These are phyloP conservation scores for Vanessa atalanta DNA, from an alignment of 1,140 invertebrate genomes.

Conservation along the genomic window DNA sequence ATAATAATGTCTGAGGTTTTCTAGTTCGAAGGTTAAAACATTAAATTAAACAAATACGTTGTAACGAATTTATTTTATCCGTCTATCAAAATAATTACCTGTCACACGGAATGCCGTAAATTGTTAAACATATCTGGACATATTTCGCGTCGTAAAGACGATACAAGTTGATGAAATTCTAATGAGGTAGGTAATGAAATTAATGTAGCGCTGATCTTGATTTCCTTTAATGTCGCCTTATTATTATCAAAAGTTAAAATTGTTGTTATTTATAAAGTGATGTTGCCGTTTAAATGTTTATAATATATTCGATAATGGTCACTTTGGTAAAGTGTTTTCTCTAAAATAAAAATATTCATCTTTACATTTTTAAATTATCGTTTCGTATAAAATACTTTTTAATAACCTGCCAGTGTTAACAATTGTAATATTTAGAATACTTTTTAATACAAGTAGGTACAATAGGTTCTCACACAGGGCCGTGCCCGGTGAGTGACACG, in stretches of 20 bases:
- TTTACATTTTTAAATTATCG: background rate
- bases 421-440: conserved; percentile 14
- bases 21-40: conserved; percentile 5
- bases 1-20: background rate
- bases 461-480: conserved; percentile 35
- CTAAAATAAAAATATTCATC: too few species aligned
- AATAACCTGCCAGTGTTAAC: conserved; percentile 7
- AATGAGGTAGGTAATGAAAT: conserved; percentile 42
- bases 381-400: background rate
- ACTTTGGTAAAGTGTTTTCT: too few species aligned
- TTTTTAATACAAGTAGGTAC: conserved; percentile 20
- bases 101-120: conserved; percentile 22
- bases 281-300: too few species aligned
- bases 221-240: background rate
- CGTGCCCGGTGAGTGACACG: conserved; percentile 35
- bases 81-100: conserved; percentile 30
- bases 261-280: too few species aligned
- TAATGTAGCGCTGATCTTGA: conserved; percentile 25
- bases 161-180: conserved; percentile 37
- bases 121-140: conserved; percentile 19
- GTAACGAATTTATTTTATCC: conserved; percentile 13
- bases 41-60: conserved; percentile 17
- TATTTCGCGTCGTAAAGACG: conserved; percentile 27
- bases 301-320: too few species aligned
- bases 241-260: background rate